These are phyloP conservation scores for Vimba vimba DNA, from an alignment of 2,113 vertebrate genomes.

Conservation along the genomic window DNA sequence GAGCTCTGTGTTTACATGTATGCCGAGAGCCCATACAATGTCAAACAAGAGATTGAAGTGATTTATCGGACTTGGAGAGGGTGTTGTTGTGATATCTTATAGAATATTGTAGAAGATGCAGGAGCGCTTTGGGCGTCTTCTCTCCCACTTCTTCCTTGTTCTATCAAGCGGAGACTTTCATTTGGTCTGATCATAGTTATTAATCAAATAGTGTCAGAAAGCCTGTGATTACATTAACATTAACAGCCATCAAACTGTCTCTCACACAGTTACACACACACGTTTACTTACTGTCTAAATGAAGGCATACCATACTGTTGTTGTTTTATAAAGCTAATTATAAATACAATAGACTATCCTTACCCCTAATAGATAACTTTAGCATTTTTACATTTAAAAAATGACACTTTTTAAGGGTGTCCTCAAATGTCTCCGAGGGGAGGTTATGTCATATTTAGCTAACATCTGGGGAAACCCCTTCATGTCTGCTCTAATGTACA, in stretches of 20 bases:
- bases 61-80: neutral
- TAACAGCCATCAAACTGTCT: conserved; percentile 32
- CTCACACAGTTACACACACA: conserved; percentile 7
- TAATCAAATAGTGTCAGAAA: conserved; percentile 49
- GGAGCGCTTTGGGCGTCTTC: conserved; percentile 3
- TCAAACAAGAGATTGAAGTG: conserved; percentile 33
- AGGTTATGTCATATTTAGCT: neutral
- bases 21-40: conserved; percentile 13
- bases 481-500: neutral
- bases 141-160: conserved; percentile 30
- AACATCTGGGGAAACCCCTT: neutral
- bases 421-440: neutral
- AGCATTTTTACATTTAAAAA: neutral
- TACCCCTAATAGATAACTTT: neutral
- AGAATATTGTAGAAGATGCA: conserved; percentile 19
- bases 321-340: neutral
- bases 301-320: neutral
- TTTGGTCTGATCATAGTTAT: conserved; percentile 47
- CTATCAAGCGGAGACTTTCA: conserved; percentile 5
- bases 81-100: conserved; percentile 12
- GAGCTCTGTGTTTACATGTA: conserved; percentile 60
- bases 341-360: neutral
- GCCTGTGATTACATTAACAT: conserved; percentile 51
- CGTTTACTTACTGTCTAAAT: neutral
- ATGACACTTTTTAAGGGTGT: neutral